Evolutionary conservation across 2,888 invertebrate genomes (phyloP).

Genomic region (Junonia oenone): DNA sequence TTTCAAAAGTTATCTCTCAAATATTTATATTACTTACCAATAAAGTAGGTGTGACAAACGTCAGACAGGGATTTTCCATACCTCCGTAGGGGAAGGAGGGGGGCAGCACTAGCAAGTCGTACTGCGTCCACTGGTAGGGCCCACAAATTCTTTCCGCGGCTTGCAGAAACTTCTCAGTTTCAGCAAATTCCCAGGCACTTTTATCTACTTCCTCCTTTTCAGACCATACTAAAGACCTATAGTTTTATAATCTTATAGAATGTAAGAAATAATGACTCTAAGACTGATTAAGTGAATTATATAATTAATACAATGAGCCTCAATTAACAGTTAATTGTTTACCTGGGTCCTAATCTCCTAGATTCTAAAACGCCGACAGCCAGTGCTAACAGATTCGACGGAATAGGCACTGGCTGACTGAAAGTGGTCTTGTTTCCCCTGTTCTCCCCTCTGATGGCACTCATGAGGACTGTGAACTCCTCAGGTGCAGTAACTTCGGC

Average conservation of each 20-base stretch:
- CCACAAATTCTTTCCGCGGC: conserved; percentile 92
- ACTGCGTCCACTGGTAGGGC: conserved; percentile 93
- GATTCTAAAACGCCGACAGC: conserved; percentile 91
- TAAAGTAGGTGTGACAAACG: conserved; percentile 95
- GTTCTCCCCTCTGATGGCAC: conserved; percentile 83
- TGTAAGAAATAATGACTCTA: too few relatives aligned
- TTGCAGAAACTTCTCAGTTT: conserved; percentile 89
- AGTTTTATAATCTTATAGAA: conserved; percentile 17
- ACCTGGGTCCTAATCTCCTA: conserved; percentile 86
- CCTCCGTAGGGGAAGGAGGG: conserved; percentile 97
- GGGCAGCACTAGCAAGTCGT: conserved; percentile 93
- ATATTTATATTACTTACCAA: conserved; percentile 84
- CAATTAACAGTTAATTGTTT: background rate
- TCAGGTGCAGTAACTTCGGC: conserved; percentile 86
- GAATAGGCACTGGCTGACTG: conserved; percentile 89
- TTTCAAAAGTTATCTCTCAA: too few relatives aligned
- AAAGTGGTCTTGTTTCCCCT: conserved; percentile 79
- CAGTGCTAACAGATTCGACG: conserved; percentile 93
- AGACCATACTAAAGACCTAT: conserved; percentile 91
- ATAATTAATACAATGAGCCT: too few relatives aligned
- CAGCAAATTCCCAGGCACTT: conserved; percentile 92
- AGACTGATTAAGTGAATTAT: too few relatives aligned
- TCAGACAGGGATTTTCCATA: conserved; percentile 98
- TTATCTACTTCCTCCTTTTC: conserved; percentile 90
- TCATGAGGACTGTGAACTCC: conserved; percentile 92